Evolutionary conservation across 2,113 vertebrate species (phyloP).

Genomic region (Bathybates hornii): DNA sequence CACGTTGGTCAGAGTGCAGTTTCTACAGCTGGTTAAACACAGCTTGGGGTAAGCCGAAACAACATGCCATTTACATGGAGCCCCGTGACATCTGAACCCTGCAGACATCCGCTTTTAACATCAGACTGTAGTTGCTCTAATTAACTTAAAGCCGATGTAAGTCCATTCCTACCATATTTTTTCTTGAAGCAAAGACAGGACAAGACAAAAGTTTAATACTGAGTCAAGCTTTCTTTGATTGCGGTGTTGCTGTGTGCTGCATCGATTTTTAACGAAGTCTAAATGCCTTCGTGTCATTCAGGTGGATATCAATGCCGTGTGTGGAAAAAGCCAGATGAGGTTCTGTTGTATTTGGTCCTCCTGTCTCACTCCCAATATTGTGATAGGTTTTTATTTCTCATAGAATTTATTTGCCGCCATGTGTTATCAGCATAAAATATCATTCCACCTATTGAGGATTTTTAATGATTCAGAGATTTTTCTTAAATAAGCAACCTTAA

Average conservation of each 20-base stretch:
- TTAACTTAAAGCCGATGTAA: background rate
- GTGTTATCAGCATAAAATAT: background rate
- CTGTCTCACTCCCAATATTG: background rate
- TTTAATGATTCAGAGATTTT: background rate
- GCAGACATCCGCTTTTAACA: slow-evolving; percentile 2
- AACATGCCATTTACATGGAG: slow-evolving; percentile 21
- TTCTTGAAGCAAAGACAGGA: background rate
- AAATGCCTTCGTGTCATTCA: background rate
- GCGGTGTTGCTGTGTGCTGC: background rate
- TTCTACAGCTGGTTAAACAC: slow-evolving; percentile 70
- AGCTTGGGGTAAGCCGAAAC: slow-evolving; percentile 40
- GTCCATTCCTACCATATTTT: too few relatives aligned
- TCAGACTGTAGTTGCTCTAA: background rate
- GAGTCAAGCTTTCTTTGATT: background rate
- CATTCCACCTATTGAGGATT: background rate
- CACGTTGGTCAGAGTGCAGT: slow-evolving; percentile 33
- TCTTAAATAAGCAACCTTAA: background rate
- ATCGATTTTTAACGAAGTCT: background rate
- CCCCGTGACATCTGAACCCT: slow-evolving; percentile 16
- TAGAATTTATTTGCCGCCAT: background rate
- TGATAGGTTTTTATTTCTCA: background rate
- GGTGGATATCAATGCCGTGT: fast-evolving
- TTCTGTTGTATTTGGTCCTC: background rate
- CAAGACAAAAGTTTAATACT: background rate
- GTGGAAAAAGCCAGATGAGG: background rate